phyloP scores from a whole-genome alignment of 2,888 invertebrate genomes.

The Sturmia bella region DNA sequence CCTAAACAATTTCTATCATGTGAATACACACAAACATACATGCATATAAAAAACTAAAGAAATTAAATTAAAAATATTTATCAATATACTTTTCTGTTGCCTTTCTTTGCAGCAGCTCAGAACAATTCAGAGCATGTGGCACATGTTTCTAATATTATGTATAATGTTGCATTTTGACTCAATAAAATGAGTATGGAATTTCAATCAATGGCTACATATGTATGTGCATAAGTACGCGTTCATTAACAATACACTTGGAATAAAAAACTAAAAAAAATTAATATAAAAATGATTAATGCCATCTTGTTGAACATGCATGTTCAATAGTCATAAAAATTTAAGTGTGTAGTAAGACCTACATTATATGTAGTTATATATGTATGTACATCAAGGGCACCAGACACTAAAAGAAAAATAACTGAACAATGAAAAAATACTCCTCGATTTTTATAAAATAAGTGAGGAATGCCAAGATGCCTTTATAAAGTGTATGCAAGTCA shows the following conservation, averaged over 20 bases:
- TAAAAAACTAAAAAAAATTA: slow-evolving; percentile 7
- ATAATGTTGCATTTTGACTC: slow-evolving; percentile 3
- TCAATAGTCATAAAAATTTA: slow-evolving; percentile 17
- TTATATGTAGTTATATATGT: background rate
- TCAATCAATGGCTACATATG: too few relatives aligned
- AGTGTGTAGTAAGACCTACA: background rate
- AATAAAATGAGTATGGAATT: slow-evolving; percentile 25
- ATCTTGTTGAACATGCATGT: slow-evolving; percentile 41
- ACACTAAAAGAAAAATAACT: too few relatives aligned
- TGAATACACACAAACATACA: slow-evolving; percentile 9
- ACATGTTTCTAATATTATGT: slow-evolving; percentile 24
- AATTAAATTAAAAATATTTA: too few relatives aligned
- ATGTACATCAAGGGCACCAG: too few relatives aligned
- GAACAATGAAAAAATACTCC: too few relatives aligned
- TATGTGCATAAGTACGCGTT: too few relatives aligned
- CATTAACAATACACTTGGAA: background rate
- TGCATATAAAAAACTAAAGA: background rate
- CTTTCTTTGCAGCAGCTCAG: background rate
- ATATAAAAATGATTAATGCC: slow-evolving; percentile 46
- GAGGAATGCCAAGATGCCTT: too few relatives aligned
- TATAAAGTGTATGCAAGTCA: too few relatives aligned
- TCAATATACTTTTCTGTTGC: background rate
- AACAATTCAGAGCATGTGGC: background rate
- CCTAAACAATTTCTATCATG: too few relatives aligned
- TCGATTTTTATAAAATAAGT: too few relatives aligned